Evolutionary conservation across 2,113 vertebrate species (phyloP).

Genomic region (Dolichotis patagonum): DNA sequence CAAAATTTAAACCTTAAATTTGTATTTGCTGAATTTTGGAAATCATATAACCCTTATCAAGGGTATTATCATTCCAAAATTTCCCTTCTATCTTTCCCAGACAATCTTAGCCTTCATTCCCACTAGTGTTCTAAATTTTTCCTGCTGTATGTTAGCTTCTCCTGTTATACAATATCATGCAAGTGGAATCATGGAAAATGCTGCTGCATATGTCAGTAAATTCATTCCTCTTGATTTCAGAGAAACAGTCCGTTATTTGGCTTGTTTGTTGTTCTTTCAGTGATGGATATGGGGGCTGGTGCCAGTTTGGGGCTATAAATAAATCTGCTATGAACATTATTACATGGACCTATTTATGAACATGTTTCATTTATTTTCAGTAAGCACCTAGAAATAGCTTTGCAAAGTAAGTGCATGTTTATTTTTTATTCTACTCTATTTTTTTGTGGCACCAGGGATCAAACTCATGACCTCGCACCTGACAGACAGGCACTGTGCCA

Average conservation of each 20-base stretch:
- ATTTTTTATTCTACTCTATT: too few species aligned
- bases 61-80: not conserved
- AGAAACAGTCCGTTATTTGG: not conserved
- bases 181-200: not conserved
- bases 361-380: not conserved
- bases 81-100: not conserved
- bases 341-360: not conserved
- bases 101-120: not conserved
- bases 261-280: not conserved
- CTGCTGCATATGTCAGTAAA: not conserved
- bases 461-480: too few species aligned
- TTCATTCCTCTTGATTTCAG: not conserved
- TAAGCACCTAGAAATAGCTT: not conserved
- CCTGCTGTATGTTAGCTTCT: not conserved
- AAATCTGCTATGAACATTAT: not conserved
- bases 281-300: not conserved
- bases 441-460: too few species aligned
- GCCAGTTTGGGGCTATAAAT: not conserved
- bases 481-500: too few species aligned
- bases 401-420: not conserved
- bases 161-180: not conserved
- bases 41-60: not conserved
- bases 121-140: not conserved
- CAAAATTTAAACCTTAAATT: not conserved
- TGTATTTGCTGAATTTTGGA: conserved; percentile 21